These are phyloP conservation scores for Meiosimyza platycephala DNA, from an alignment of 2,888 invertebrate genomes.

Conservation along the genomic window DNA sequence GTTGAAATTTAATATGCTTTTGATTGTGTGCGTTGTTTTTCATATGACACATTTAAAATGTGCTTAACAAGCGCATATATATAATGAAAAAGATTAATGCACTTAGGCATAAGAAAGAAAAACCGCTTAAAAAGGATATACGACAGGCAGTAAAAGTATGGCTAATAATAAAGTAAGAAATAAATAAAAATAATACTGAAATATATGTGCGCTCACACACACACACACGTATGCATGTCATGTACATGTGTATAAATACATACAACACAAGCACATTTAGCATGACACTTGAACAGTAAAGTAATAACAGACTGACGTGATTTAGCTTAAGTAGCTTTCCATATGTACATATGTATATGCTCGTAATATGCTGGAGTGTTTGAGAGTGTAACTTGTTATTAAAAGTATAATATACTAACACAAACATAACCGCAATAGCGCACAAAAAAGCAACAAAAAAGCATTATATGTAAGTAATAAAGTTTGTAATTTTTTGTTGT, in stretches of 20 bases:
- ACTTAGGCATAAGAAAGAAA: no score
- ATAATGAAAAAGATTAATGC: no score
- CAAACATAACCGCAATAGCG: slow-evolving; percentile 2
- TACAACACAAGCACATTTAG: not conserved
- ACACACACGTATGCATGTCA: no score
- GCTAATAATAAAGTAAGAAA: not conserved
- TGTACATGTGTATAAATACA: not conserved
- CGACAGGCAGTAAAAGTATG: no score
- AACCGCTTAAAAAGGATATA: no score
- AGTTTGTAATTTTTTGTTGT: slow-evolving; percentile 45
- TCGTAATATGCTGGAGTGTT: not conserved
- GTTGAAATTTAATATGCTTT: no score
- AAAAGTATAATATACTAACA: slow-evolving; percentile 4
- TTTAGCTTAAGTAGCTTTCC: slow-evolving; percentile 5
- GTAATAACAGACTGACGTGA: not conserved
- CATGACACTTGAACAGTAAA: no score
- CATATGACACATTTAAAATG: no score
- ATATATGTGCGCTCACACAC: not conserved
- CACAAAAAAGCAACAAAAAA: slow-evolving; percentile 5
- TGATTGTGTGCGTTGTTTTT: no score
- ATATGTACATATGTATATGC: slow-evolving; percentile 1
- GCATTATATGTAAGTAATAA: not conserved
- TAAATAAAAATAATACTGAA: not conserved
- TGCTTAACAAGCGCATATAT: no score
- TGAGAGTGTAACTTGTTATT: slow-evolving; percentile 3